phyloP scores from a whole-genome alignment of 2,888 invertebrate genomes.

The Orthonychiurus folsomi region DNA sequence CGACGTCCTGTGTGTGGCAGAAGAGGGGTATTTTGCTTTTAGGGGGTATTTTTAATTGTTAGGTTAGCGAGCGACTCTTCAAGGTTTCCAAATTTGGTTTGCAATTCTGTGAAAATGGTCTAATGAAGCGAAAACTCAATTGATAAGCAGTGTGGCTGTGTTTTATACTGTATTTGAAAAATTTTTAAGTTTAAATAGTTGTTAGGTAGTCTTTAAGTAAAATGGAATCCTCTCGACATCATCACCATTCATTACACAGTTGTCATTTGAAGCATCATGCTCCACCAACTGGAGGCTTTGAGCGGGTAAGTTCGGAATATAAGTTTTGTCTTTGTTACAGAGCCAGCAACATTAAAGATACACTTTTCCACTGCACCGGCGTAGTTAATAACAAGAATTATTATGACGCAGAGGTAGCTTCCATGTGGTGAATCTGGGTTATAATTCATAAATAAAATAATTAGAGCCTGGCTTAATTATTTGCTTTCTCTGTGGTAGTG shows the following conservation, averaged over 20 bases:
- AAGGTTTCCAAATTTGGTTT: no score
- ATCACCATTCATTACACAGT: conserved; percentile 38
- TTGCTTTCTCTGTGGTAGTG: no score
- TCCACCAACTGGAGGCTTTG: conserved; percentile 29
- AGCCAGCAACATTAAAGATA: neutral
- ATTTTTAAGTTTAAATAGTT: no score
- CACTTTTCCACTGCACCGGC: neutral
- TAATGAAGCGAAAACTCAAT: no score
- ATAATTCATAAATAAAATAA: no score
- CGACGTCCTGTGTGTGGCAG: neutral
- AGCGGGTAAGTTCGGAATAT: conserved; percentile 26
- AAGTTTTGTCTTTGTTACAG: neutral
- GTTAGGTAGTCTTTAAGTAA: no score
- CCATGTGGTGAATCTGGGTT: no score
- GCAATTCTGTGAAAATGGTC: no score
- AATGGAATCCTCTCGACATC: conserved; percentile 25
- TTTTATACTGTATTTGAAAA: no score
- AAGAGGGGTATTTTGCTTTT: conserved; percentile 8
- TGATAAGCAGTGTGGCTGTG: no score
- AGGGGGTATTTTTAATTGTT: neutral
- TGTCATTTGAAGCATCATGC: conserved; percentile 36
- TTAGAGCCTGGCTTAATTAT: no score
- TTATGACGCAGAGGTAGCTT: neutral
- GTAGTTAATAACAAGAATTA: neutral
- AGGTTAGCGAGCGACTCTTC: neutral